These are phyloP conservation scores for Carcharodon carcharias DNA, from an alignment of 2,797 vertebrate species.

Conservation along the genomic window DNA sequence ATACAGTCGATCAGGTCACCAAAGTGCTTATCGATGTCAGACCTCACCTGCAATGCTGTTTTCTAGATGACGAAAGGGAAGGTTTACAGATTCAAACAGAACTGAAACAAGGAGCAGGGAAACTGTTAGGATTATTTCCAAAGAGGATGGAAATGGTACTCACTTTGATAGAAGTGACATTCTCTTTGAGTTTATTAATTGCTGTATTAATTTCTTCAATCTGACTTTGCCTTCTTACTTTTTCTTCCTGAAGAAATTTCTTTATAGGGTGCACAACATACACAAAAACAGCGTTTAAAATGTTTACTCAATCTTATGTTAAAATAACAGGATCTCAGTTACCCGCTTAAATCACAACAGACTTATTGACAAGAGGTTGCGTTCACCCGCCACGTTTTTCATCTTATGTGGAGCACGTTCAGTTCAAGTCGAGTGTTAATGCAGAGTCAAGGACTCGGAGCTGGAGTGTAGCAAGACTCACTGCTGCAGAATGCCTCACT, in stretches of 20 bases:
- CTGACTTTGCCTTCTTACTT: background rate
- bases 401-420: background rate
- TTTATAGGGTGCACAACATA: background rate
- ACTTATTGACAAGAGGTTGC: background rate
- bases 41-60: constrained; percentile 1
- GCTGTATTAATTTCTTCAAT: constrained; percentile 15
- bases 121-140: background rate
- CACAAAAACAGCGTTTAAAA: background rate
- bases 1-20: constrained; percentile 7
- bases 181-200: constrained; percentile 1
- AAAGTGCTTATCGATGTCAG: constrained; percentile 22
- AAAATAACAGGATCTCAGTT: background rate
- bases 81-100: background rate
- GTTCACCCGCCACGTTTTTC: background rate
- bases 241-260: constrained; percentile 29
- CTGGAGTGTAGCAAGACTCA: background rate
- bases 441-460: background rate
- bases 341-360: background rate
- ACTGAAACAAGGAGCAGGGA: background rate
- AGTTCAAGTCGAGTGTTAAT: background rate
- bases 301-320: background rate
- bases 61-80: background rate
- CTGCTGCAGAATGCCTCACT: background rate
- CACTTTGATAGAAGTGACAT: background rate
- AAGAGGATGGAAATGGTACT: background rate